Conservation (phyloP, 2,797 vertebrate species). For the Tokudaia tokunoshimensis region DNA sequence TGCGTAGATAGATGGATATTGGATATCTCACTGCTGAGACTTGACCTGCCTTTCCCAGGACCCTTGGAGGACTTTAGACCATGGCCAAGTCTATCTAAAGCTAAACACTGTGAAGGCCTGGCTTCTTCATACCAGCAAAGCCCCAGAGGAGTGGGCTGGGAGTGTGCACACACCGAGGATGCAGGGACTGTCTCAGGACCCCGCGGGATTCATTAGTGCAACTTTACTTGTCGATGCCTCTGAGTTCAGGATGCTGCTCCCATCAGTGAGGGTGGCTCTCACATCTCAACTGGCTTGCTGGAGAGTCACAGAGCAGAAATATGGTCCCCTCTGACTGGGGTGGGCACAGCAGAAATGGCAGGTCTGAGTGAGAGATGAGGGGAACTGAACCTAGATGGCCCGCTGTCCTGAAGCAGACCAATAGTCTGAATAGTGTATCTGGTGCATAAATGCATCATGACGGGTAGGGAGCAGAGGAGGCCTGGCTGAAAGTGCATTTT, state of each 20-base stretch:
- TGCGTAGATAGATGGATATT: not conserved
- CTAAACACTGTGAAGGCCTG: not conserved
- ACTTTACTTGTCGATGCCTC: accelerated
- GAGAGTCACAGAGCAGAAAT: not conserved
- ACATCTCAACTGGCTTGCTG: not conserved
- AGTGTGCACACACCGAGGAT: not conserved
- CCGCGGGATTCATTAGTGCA: too few relatives aligned
- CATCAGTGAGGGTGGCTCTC: accelerated
- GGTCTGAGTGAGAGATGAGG: not conserved
- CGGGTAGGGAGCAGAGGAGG: not conserved
- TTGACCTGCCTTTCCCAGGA: not conserved
- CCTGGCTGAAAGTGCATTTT: not conserved
- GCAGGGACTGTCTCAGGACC: accelerated
- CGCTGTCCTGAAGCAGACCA: accelerated
- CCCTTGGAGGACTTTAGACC: not conserved
- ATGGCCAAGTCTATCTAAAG: not conserved
- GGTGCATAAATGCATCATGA: not conserved
- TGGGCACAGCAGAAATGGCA: not conserved
- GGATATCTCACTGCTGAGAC: not conserved
- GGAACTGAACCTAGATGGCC: not conserved
- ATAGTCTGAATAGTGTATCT: not conserved
- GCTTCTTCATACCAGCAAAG: not conserved
- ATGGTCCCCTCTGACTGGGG: not conserved
- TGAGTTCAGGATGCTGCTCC: not conserved
- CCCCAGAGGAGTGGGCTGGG: not conserved